Base-by-base conservation (phyloP, 2,113 vertebrate species). In the Bubo bubo region DNA sequence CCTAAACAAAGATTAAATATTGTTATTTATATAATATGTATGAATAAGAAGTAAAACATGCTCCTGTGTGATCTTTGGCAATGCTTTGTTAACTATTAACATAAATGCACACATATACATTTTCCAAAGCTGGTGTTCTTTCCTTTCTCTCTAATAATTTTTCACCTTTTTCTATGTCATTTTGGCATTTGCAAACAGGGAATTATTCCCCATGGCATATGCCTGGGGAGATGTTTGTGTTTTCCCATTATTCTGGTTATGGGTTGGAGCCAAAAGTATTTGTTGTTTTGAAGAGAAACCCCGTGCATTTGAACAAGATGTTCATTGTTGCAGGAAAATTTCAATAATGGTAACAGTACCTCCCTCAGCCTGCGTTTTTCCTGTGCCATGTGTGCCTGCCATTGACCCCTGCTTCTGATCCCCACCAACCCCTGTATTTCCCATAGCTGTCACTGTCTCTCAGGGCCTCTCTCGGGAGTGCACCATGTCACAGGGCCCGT, bases 401-500 rank as follows among this genome's bases (percentile, higher is more conserved):
- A 20, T 41, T 49, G 56, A 81, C 17, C 8, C 20, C 50, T 1
- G 3, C 3, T 49, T 4, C 8, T 26, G 28, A 30, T 64, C 30
- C 64, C 19, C 62, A 64, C 15, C 10, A 35, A 45, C 14, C 12
- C 5, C 8, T 55, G 39, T 59, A 12, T 45, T 74, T 47, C 43
- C 59, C 47, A 34, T 2, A 39, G 24, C 60, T 45, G 32, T 24
- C 39, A 30, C 5, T 28, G 16, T 39, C 30, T 60, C 49, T 12
- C 14, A 53, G 35, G 35, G 21, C 80, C 12, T 79, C 64, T 77
- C 26, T 64, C 53, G 55, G 52, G 52, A 24, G 4, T 5, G 15
- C 16, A 49, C 24, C n/a, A 22, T 15, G 21, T 14, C 23, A 26
- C 10, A 12, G n/a, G 20, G 5, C 49, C 8, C 0, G 0, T 2